phyloP scores from a whole-genome alignment of 1,140 invertebrate genomes.

The Pentalonia nigronervosa region DNA sequence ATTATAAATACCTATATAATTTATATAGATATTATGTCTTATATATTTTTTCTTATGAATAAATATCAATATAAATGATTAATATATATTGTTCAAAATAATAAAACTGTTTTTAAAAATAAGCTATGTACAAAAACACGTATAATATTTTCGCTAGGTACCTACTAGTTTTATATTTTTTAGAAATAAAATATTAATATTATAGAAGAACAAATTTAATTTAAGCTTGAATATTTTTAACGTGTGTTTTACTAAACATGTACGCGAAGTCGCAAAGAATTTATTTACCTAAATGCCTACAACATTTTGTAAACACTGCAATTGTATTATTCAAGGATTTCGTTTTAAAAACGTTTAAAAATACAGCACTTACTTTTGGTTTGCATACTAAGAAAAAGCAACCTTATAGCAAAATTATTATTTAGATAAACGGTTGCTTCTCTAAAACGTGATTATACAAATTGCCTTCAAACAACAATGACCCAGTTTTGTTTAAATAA shows the following conservation, averaged over 20 bases:
- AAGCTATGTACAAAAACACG: background rate
- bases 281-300: background rate
- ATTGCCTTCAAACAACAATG: constrained; percentile 17
- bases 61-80: background rate
- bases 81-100: background rate
- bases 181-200: background rate
- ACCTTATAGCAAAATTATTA: background rate
- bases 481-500: background rate
- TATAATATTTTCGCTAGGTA: background rate
- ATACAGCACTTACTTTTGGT: background rate
- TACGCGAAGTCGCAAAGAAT: no score
- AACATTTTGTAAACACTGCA: background rate
- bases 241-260: background rate
- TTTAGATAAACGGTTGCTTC: background rate
- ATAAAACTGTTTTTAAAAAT: no score
- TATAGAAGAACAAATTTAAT: background rate
- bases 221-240: no score
- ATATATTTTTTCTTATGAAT: background rate
- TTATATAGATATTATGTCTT: background rate
- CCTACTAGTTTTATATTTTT: background rate
- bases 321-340: background rate
- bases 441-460: constrained; percentile 27
- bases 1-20: no score
- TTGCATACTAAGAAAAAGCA: background rate
- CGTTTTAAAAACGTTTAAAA: background rate